phyloP scores from a whole-genome alignment of 2,797 vertebrate genomes.

The Sylvilagus floridanus region DNA sequence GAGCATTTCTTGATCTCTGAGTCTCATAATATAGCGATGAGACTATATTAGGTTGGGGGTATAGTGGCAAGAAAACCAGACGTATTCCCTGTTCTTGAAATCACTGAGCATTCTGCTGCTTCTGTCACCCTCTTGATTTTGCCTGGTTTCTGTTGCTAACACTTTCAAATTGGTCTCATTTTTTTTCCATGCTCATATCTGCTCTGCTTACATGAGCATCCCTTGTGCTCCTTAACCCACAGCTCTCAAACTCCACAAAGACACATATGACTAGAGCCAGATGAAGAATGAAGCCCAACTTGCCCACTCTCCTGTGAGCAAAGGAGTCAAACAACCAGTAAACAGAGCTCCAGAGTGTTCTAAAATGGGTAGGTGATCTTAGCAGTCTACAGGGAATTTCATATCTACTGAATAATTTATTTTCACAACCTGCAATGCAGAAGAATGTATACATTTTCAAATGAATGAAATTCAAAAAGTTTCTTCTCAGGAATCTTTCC shows the following conservation, averaged over 20 bases:
- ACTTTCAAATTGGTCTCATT: neutral
- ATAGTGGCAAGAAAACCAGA: neutral
- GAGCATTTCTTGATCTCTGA: neutral
- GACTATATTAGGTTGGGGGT: neutral
- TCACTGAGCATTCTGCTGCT: neutral
- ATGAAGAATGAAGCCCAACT: neutral
- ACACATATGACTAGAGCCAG: neutral
- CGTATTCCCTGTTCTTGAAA: neutral
- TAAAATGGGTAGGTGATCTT: neutral
- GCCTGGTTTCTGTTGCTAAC: neutral
- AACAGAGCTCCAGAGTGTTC: neutral
- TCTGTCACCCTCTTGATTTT: neutral
- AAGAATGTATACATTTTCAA: conserved; percentile 16
- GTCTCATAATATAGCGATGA: neutral
- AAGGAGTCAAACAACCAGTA: neutral
- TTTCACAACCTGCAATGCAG: conserved; percentile 33
- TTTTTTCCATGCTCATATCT: neutral
- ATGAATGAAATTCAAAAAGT: neutral
- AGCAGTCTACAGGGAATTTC: neutral
- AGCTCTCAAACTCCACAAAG: neutral
- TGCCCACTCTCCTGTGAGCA: neutral
- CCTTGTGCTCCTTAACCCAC: neutral
- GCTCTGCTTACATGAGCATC: neutral
- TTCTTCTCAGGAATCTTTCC: neutral
- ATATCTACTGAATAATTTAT: neutral